Base-by-base conservation (phyloP, 2,888 invertebrate species). In the Camptogramma bilineatum region DNA sequence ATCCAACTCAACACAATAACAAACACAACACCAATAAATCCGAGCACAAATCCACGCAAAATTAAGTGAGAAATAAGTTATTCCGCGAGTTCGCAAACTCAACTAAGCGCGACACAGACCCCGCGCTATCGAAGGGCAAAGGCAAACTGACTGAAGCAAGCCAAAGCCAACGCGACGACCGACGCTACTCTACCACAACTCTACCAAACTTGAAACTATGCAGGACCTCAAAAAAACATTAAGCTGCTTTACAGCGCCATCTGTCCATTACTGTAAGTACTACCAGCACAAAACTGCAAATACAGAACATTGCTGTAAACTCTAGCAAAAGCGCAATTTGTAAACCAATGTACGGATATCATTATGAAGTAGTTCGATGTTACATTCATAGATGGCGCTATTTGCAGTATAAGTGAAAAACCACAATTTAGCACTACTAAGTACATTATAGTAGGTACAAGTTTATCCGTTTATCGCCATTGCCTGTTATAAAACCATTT, bases 41-140 rank as follows among this genome's bases (percentile, higher is more conserved):
- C 76, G 80, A 82, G 72, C 76, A 83, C 79, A 75, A 71, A 73
- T 76, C 67, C 81, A 82, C 84, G 75, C 66, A 71, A 81, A 82
- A 84, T 79, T 83, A 80, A 74, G 73, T 83, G 68, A 79, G 73
- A 80, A 83, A 79, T 83, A 87, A 90, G 87, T 88, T 90, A 81
- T 79, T 82, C 73, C 91, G 90, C 86, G 90, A 86, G 84, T 84
- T 85, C 76, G 62, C 60, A 75, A 80, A 74, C 73, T 72, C 66
- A 78, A 81, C 80, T 72, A 69, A 67, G 72, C 74, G 58, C 72
- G 68, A 69, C 69, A 75, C 76, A 63, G 75, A 73, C 73, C 80
- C 84, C 71, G 67, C 66, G 66, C 82, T 61, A 71, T 68, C 83
- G 69, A 77, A 73, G 62, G 76, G 77, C 84, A 84, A 85, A 86